A percentile compares a stretch with the other conserved stretches of the same genome.
Conservation (phyloP, 2,797 vertebrate species). For the Podargus strigoides region DNA sequence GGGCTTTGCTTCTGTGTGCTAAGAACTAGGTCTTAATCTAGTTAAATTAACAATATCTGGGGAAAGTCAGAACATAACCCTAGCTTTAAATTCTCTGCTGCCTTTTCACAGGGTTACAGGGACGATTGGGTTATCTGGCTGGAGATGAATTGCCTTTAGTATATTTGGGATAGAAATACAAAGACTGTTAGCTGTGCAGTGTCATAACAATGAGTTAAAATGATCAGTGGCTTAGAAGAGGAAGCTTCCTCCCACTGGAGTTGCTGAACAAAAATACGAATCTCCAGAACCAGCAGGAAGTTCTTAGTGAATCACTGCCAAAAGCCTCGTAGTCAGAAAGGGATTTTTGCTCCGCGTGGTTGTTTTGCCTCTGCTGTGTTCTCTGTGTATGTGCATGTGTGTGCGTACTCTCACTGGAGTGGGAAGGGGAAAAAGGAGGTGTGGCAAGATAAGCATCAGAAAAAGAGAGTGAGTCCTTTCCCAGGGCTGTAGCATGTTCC, state of each 20-base stretch:
- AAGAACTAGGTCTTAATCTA: not conserved
- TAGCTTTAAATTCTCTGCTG: not conserved
- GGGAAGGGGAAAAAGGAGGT: not conserved
- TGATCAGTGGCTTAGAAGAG: not conserved
- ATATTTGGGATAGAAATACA: not conserved
- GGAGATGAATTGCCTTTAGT: not conserved
- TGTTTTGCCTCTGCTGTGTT: not conserved
- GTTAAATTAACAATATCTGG: not conserved
- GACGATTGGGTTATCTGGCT: not conserved
- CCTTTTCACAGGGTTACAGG: rapidly evolving
- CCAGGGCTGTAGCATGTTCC: not conserved
- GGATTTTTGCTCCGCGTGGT: rapidly evolving
- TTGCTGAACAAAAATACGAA: rapidly evolving
- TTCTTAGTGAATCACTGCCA: not conserved
- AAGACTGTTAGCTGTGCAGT: not conserved
- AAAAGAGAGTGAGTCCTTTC: rapidly evolving
- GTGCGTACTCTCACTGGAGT: rapidly evolving
- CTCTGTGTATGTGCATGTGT: no score
- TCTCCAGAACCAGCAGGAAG: not conserved
- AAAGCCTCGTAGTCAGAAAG: rapidly evolving
- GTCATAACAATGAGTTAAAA: not conserved
- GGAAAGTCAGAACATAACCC: not conserved
- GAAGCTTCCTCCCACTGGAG: not conserved
- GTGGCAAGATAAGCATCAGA: not conserved
- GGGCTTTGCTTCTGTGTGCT: not conserved